Evolutionary conservation across 2,113 vertebrate genomes (phyloP).

Genomic region (Peromyscus polionotus): DNA sequence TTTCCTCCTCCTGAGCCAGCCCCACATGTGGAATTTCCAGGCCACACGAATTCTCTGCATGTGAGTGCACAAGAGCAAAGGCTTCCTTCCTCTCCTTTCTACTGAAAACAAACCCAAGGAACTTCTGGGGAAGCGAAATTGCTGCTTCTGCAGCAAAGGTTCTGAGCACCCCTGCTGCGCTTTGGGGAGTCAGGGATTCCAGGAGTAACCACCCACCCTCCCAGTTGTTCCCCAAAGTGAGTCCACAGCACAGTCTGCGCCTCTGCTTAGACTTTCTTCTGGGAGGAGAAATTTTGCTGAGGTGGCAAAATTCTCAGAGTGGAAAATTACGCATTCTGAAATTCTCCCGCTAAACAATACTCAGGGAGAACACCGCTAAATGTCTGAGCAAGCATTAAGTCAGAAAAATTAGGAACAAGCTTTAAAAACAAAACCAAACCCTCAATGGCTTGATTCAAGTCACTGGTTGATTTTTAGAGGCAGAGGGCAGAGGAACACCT

Average conservation of each 20-base stretch:
- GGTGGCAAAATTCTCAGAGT: conserved; percentile 48
- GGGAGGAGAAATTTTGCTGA: conserved; percentile 53
- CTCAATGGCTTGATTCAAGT: conserved; percentile 17
- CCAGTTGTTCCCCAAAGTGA: conserved; percentile 52
- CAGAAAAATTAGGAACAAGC: conserved; percentile 31
- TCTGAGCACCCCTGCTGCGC: conserved; percentile 19
- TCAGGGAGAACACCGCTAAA: conserved; percentile 27
- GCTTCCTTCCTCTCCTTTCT: conserved; percentile 19
- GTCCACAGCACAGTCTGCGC: conserved; percentile 15
- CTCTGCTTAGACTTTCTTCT: conserved; percentile 44
- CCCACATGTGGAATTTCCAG: conserved; percentile 9
- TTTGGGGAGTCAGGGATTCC: conserved; percentile 3
- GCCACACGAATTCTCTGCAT: not conserved
- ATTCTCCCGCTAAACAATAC: conserved; percentile 58
- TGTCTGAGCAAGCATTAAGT: conserved; percentile 24
- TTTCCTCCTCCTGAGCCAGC: not conserved
- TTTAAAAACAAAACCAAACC: not conserved
- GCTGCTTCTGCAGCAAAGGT: conserved; percentile 21
- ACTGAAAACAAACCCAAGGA: conserved; percentile 4
- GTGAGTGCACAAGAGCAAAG: not conserved
- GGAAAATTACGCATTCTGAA: conserved; percentile 67
- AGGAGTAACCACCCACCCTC: conserved; percentile 35
- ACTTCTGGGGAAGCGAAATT: conserved; percentile 36
- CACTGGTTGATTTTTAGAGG: not conserved
- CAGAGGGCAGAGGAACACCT: not conserved